Conservation (phyloP, 1,140 invertebrate genomes). For the Diorhabda sublineata region DNA sequence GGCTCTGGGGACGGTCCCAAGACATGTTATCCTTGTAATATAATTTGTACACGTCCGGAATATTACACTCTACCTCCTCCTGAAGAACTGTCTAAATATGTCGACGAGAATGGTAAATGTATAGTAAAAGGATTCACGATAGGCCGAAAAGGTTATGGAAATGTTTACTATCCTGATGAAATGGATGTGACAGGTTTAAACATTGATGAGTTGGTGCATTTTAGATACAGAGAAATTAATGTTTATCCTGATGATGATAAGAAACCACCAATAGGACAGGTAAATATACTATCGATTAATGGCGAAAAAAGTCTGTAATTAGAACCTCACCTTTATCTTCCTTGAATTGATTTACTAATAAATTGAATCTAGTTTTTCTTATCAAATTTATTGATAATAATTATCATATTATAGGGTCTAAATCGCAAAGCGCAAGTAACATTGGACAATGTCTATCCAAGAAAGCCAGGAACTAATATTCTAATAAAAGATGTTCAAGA, state of each 20-base stretch:
- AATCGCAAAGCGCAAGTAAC: conserved; percentile 92
- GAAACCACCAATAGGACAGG: conserved; percentile 71
- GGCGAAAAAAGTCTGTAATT: no score
- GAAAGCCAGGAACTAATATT: conserved; percentile 76
- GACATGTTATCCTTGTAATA: conserved; percentile 26
- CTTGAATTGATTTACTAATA: no score
- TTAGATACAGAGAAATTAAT: conserved; percentile 72
- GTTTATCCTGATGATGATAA: conserved; percentile 67
- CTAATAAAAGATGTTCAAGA: conserved; percentile 78
- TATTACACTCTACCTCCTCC: conserved; percentile 85
- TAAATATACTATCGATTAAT: neutral
- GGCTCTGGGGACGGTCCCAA: neutral
- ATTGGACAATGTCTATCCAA: conserved; percentile 91
- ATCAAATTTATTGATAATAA: neutral
- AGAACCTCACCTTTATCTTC: neutral
- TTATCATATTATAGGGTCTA: conserved; percentile 55
- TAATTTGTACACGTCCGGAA: conserved; percentile 49
- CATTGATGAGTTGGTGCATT: conserved; percentile 79
- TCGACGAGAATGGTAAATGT: conserved; percentile 72
- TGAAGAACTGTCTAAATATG: conserved; percentile 62
- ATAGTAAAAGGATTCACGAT: conserved; percentile 72
- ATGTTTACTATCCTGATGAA: conserved; percentile 81
- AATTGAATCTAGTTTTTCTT: neutral
- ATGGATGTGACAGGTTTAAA: conserved; percentile 87
- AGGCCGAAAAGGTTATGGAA: conserved; percentile 86